Conservation (phyloP, 2,888 invertebrate genomes). For the Deilephila elpenor region DNA sequence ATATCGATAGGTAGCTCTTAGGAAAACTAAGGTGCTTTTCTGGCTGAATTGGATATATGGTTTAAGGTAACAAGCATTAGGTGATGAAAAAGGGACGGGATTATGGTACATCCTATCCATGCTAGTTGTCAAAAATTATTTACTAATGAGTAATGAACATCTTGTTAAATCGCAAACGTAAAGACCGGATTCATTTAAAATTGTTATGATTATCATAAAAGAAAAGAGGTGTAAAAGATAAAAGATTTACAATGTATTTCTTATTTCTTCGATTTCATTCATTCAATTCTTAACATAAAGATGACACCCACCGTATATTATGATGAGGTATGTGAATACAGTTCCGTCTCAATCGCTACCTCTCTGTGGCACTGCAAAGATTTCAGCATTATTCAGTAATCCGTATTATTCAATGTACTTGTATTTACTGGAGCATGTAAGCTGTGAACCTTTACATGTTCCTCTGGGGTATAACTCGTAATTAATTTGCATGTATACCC, state of each 20-base stretch:
- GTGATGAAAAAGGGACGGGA: no score
- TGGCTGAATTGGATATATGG: no score
- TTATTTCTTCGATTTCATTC: not conserved
- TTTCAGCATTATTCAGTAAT: conserved; percentile 40
- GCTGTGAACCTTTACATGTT: conserved; percentile 34
- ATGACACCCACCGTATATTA: not conserved
- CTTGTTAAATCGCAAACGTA: no score
- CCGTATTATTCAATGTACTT: conserved; percentile 36
- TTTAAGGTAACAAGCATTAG: no score
- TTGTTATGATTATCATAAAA: no score
- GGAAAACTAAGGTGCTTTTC: no score
- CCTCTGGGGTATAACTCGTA: not conserved
- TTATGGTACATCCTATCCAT: no score
- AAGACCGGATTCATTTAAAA: no score
- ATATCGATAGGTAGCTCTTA: no score
- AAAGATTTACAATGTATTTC: not conserved
- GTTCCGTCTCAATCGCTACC: not conserved
- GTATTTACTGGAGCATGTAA: conserved; percentile 35
- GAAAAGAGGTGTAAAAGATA: not conserved
- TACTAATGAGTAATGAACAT: no score
- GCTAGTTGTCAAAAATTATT: no score
- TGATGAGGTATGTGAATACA: not conserved
- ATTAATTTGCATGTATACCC: not conserved
- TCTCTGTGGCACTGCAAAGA: conserved; percentile 29
- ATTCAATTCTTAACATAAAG: not conserved